A percentile compares a stretch with the other conserved stretches of the same genome.
Conservation (phyloP, 2,888 invertebrate species). For the Sphaerophoria taeniata region DNA sequence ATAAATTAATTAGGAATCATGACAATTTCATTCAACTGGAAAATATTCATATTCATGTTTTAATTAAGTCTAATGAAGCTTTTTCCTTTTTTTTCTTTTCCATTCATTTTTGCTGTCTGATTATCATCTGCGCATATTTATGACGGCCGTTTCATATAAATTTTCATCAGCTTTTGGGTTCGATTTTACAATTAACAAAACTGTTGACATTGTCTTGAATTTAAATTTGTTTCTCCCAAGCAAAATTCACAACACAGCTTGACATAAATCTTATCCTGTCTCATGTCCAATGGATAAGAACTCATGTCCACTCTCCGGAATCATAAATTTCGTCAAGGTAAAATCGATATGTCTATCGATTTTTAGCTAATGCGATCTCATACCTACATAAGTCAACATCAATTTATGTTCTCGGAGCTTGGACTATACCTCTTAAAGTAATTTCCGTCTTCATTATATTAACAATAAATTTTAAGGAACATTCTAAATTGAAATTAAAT, state of each 20-base stretch:
- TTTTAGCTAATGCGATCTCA: background rate
- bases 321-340: background rate
- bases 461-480: conserved; percentile 6
- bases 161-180: background rate
- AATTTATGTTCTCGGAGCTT: background rate
- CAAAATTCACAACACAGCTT: too few relatives aligned
- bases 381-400: background rate
- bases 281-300: background rate
- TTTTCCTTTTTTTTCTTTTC: background rate
- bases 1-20: background rate
- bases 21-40: background rate
- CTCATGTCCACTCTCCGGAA: background rate
- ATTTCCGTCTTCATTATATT: conserved; percentile 47
- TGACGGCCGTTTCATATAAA: background rate
- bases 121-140: background rate
- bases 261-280: background rate
- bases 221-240: too few relatives aligned
- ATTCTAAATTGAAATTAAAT: conserved; percentile 46
- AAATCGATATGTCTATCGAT: background rate
- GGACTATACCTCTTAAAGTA: background rate
- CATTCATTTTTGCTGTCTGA: background rate
- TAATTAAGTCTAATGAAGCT: background rate
- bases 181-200: background rate
- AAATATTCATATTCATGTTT: conserved; percentile 3
- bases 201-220: too few relatives aligned